Evolutionary conservation across 1,140 invertebrate genomes (phyloP).

Genomic region (Apis laboriosa): DNA sequence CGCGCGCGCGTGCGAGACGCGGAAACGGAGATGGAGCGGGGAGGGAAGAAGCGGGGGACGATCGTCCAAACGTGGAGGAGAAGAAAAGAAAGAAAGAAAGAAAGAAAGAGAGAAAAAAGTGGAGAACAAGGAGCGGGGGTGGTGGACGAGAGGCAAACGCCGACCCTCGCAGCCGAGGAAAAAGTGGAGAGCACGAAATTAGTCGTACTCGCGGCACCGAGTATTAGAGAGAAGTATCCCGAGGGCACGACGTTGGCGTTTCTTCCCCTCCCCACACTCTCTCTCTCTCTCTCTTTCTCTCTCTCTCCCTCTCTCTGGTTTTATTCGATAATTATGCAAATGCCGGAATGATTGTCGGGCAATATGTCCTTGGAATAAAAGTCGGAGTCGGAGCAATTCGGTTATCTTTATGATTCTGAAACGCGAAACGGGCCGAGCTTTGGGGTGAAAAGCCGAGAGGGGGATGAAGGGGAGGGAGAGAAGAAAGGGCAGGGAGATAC

Average conservation of each 20-base stretch:
- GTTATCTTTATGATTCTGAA: conserved; percentile 79
- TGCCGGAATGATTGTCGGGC: conserved; percentile 79
- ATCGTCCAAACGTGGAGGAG: background rate
- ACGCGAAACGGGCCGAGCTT: conserved; percentile 30
- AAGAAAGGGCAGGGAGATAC: conserved; percentile 32
- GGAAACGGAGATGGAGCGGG: conserved; percentile 13
- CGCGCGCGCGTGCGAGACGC: conserved; percentile 26
- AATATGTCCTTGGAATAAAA: conserved; percentile 79
- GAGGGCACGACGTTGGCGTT: conserved; percentile 14
- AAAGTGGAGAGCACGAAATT: conserved; percentile 72
- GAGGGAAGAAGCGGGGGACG: background rate
- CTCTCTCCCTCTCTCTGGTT: conserved; percentile 59
- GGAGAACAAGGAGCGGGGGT: no score
- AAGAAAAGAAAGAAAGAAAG: background rate
- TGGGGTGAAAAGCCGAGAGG: conserved; percentile 33
- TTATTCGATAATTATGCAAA: conserved; percentile 82
- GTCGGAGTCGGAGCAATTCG: conserved; percentile 74
- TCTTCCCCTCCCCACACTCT: background rate
- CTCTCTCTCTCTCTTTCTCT: conserved; percentile 10
- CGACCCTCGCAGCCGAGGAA: conserved; percentile 52
- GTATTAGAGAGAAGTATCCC: conserved; percentile 44
- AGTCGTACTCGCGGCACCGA: conserved; percentile 64
- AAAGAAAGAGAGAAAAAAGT: background rate
- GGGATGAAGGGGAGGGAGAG: conserved; percentile 52
- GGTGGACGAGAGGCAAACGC: conserved; percentile 8